Evolutionary conservation across 2,113 vertebrate species (phyloP), one percentile per base, ranked within the genome.

Genomic region (Mustelus asterias): DNA sequence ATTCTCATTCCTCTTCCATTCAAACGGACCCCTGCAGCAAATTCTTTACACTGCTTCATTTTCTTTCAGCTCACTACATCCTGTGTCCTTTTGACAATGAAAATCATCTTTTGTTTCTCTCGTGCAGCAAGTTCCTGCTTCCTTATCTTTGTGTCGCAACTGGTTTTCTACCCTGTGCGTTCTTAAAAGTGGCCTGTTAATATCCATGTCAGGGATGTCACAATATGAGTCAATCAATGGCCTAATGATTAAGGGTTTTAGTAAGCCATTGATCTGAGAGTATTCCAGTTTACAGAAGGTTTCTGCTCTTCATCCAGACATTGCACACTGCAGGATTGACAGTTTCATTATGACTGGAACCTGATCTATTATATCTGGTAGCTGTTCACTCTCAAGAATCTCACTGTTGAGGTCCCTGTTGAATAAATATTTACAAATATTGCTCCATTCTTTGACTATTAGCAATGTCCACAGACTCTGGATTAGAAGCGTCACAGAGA

Each of bases 401-500:
- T 41, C 83, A 58, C 54, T 33, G 0, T 65, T 54, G 48, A 14
- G 44, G 8, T 63, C 89, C 44, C 41, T 63, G 48, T 48, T 92
- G 26, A 63, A 24, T 13, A 65, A 58, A 33, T 65, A 93, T 58
- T 60, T 29, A 11, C 48, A 92, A 58, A 92, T 58, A 33, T 60
- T 54, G 54, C 13, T 63, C 18, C n/a, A 63, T 93, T 60, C 18
- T 93, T 67, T 33, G 37, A 41, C 44, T 29, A 96, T 97, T 97
- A 96, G 97, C 96, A 97, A 20, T 24, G 48, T 54, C 26, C 22
- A 44, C 20, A 88, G 44, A 24, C 5, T 86, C 76, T 37, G 76
- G 41, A 86, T 90, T 29, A 90, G 60, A 90, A 26, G 88, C 16
- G 1, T 65, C 33, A 92, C 58, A n/a, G 24, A 58, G 86, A 18